Evolutionary conservation across 2,888 invertebrate genomes (phyloP).

Genomic region (Seladonia tumulorum): DNA sequence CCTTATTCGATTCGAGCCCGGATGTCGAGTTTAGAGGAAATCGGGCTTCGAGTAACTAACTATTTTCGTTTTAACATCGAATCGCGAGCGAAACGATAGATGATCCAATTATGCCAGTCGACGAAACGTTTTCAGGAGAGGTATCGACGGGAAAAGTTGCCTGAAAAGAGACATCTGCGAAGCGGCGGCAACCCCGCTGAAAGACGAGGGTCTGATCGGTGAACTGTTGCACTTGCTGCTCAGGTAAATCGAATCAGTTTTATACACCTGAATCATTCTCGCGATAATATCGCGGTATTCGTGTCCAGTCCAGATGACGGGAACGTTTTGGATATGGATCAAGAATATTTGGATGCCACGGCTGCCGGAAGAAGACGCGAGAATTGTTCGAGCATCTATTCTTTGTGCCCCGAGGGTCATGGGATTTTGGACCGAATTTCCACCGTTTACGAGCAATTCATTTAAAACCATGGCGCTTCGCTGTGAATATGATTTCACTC

Average conservation of each 20-base stretch:
- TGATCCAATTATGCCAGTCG: neutral
- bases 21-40: too few species aligned
- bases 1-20: neutral
- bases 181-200: constrained; percentile 89
- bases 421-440: constrained; percentile 86
- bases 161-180: constrained; percentile 92
- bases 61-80: too few species aligned
- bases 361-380: constrained; percentile 88
- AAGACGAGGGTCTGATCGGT: constrained; percentile 88
- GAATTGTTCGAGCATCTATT: constrained; percentile 87
- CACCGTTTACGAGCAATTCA: constrained; percentile 22
- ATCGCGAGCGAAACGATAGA: too few species aligned
- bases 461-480: neutral
- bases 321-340: constrained; percentile 83
- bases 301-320: constrained; percentile 87
- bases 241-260: constrained; percentile 79
- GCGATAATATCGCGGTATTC: neutral
- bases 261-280: neutral
- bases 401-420: constrained; percentile 87
- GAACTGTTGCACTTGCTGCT: constrained; percentile 83
- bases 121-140: constrained; percentile 85
- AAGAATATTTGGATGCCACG: constrained; percentile 88
- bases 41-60: too few species aligned
- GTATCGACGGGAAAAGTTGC: constrained; percentile 89
- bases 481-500: too few species aligned